Conservation (phyloP, 2,888 invertebrate species). For the Drosophila kuntzei region DNA sequence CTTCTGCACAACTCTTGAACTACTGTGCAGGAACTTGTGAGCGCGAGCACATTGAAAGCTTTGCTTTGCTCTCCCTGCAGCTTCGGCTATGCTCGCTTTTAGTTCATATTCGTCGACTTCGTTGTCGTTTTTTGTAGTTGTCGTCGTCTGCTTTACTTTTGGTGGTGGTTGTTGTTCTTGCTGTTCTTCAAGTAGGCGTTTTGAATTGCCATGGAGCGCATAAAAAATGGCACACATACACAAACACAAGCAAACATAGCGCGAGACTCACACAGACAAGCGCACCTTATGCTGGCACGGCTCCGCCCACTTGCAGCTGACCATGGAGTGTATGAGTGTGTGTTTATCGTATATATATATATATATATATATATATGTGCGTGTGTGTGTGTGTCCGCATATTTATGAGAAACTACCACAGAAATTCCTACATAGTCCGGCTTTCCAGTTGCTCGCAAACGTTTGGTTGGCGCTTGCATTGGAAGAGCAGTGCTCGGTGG, state of each 20-base stretch:
- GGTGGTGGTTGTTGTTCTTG: slow-evolving; percentile 59
- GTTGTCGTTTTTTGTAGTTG: slow-evolving; percentile 15
- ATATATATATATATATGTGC: slow-evolving; percentile 12
- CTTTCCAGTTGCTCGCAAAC: slow-evolving; percentile 68
- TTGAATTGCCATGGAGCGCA: slow-evolving; percentile 79
- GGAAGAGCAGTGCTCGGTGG: slow-evolving; percentile 36
- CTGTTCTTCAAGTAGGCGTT: slow-evolving; percentile 81
- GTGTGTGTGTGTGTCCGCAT: slow-evolving; percentile 54
- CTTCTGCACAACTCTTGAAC: not conserved
- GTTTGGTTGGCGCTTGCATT: slow-evolving; percentile 67
- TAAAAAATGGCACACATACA: slow-evolving; percentile 71
- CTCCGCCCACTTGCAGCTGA: slow-evolving; percentile 84
- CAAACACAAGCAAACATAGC: slow-evolving; percentile 33
- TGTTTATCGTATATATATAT: slow-evolving; percentile 4
- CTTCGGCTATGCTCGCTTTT: slow-evolving; percentile 49
- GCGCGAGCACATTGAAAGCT: slow-evolving; percentile 36
- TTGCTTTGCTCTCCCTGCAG: slow-evolving; percentile 38
- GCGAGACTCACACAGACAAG: slow-evolving; percentile 44
- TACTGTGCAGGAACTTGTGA: slow-evolving; percentile 65
- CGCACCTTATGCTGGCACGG: slow-evolving; percentile 76
- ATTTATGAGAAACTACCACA: slow-evolving; percentile 73
- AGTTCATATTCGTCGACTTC: slow-evolving; percentile 33
- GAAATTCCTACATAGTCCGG: slow-evolving; percentile 66
- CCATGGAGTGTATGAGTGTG: slow-evolving; percentile 39
- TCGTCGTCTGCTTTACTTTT: slow-evolving; percentile 33